Conservation (phyloP, 2,113 vertebrate genomes). For the Festucalex cinctus region DNA sequence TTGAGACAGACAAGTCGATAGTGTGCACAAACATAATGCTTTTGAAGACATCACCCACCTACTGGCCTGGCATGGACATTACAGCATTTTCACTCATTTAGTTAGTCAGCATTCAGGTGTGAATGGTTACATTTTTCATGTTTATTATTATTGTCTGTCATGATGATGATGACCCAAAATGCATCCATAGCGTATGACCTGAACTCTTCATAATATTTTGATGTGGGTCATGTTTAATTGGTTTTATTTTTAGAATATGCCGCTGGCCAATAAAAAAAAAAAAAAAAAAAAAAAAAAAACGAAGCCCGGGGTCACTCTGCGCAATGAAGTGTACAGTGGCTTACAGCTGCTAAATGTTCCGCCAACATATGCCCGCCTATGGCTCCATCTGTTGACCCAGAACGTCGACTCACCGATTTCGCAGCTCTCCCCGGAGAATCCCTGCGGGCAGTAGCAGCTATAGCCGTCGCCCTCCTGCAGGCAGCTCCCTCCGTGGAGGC, state of each 20-base stretch:
- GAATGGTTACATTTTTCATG: too few relatives aligned
- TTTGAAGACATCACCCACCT: too few relatives aligned
- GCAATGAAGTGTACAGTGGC: not conserved
- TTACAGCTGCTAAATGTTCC: slow-evolving; percentile 30
- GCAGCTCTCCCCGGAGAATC: slow-evolving; percentile 92
- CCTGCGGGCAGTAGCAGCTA: slow-evolving; percentile 85
- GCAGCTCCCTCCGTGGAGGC: slow-evolving; percentile 90
- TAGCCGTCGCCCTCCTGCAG: slow-evolving; percentile 79
- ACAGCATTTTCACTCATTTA: too few relatives aligned
- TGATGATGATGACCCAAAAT: not conserved
- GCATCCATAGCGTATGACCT: not conserved
- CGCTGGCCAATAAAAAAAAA: not conserved
- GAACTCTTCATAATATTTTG: not conserved
- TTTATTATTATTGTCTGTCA: too few relatives aligned
- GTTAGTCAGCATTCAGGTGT: too few relatives aligned
- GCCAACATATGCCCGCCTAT: slow-evolving; percentile 21
- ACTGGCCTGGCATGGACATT: too few relatives aligned
- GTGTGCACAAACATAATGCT: not conserved
- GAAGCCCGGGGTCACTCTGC: not conserved
- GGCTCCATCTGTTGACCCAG: slow-evolving; percentile 33
- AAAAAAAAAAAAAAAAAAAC: not conserved
- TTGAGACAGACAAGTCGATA: not conserved
- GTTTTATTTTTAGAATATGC: not conserved
- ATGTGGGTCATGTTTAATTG: not conserved
- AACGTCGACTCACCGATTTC: slow-evolving; percentile 85